Evolutionary conservation across 2,888 invertebrate genomes (phyloP).

Genomic region (Yponomeuta evonymella): DNA sequence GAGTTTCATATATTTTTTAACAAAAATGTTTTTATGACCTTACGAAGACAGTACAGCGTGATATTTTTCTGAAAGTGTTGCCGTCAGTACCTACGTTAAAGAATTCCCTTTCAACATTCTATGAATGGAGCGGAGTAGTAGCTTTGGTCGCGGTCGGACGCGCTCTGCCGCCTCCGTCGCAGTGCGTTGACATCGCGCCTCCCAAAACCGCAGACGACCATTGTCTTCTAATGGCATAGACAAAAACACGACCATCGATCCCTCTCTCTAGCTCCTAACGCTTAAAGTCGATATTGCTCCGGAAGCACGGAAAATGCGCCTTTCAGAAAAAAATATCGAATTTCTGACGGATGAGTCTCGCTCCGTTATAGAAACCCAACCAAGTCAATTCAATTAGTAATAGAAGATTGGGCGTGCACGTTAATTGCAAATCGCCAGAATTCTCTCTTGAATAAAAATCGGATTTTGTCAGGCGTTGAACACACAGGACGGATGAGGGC

Average conservation of each 20-base stretch:
- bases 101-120: slow-evolving; percentile 5
- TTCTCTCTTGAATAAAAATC: neutral
- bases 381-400: slow-evolving; percentile 1
- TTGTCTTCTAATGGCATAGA: slow-evolving; percentile 29
- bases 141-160: slow-evolving; percentile 29
- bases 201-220: slow-evolving; percentile 63
- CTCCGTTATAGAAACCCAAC: slow-evolving; percentile 1
- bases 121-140: slow-evolving; percentile 16
- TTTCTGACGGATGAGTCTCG: slow-evolving; percentile 12
- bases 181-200: slow-evolving; percentile 61
- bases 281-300: neutral
- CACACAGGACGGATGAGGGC: too few species aligned
- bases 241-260: slow-evolving; percentile 25
- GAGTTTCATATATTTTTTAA: too few species aligned
- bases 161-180: slow-evolving; percentile 46
- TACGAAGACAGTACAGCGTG: neutral
- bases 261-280: neutral
- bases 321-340: slow-evolving; percentile 9
- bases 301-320: neutral
- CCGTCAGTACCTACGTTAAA: neutral
- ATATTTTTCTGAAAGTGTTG: neutral
- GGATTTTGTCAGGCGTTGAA: neutral
- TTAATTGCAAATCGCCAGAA: neutral
- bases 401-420: neutral
- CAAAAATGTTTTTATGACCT: neutral